Evolutionary conservation across 2,888 invertebrate genomes (phyloP).

Genomic region (Danaus chrysippus): DNA sequence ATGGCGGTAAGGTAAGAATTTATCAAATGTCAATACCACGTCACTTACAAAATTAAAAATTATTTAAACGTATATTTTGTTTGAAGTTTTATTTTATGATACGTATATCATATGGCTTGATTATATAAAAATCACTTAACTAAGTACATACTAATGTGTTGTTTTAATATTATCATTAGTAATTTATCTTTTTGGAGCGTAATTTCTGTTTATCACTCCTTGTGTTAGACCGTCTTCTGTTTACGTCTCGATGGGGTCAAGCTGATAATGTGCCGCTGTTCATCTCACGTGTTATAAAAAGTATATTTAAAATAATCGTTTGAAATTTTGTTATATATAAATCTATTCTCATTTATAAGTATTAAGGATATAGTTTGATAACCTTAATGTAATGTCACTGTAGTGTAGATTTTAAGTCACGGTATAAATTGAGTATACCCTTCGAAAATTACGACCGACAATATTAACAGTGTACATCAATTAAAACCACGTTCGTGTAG

Average conservation of each 20-base stretch:
- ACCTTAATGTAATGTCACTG: too few species aligned
- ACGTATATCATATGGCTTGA: not conserved
- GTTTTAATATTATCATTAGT: too few species aligned
- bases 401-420: too few species aligned
- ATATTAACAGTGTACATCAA: not conserved
- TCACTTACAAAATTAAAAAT: slow-evolving; percentile 13
- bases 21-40: slow-evolving; percentile 44
- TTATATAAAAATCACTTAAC: too few species aligned
- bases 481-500: not conserved
- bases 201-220: not conserved
- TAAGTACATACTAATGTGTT: too few species aligned
- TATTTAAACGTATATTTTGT: not conserved
- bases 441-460: not conserved
- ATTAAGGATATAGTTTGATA: too few species aligned
- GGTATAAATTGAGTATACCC: not conserved
- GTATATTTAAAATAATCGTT: not conserved
- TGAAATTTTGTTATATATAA: too few species aligned
- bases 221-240: not conserved
- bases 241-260: not conserved
- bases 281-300: not conserved
- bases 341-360: too few species aligned
- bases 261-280: not conserved
- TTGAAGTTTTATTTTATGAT: not conserved
- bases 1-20: slow-evolving; percentile 38
- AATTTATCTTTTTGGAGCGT: not conserved